Conservation (phyloP, 2,888 invertebrate genomes). For the Mimas tiliae region DNA sequence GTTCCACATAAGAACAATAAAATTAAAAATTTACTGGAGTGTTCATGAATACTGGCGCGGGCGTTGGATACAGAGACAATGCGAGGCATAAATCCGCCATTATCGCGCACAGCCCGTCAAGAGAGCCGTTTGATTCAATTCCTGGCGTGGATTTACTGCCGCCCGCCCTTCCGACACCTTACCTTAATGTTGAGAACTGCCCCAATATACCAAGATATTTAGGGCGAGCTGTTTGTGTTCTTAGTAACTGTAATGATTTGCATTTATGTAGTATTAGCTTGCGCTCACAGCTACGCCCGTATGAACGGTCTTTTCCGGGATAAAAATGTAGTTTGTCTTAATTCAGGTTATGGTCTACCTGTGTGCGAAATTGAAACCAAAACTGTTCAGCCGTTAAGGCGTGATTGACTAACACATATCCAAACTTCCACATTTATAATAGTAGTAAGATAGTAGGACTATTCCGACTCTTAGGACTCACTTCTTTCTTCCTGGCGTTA, state of each 20-base stretch:
- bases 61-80: constrained; percentile 55
- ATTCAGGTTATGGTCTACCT: no score
- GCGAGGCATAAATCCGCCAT: constrained; percentile 69
- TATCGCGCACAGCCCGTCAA: constrained; percentile 66
- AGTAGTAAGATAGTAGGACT: no score
- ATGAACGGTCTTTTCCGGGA: no score
- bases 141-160: constrained; percentile 46
- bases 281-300: no score
- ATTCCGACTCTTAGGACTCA: no score
- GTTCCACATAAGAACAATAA: constrained; percentile 37
- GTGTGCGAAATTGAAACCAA: no score
- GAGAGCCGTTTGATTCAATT: constrained; percentile 77
- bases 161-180: constrained; percentile 44
- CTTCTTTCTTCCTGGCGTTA: no score
- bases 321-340: no score
- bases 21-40: constrained; percentile 48
- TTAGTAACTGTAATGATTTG: neutral
- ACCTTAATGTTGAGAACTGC: constrained; percentile 36
- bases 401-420: no score
- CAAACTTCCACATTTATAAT: no score
- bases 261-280: constrained; percentile 6
- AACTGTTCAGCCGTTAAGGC: no score
- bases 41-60: constrained; percentile 29
- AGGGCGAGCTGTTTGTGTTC: neutral
- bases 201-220: constrained; percentile 34